Evolutionary conservation across 1,140 invertebrate species (phyloP).

Genomic region (Phortica variegata): DNA sequence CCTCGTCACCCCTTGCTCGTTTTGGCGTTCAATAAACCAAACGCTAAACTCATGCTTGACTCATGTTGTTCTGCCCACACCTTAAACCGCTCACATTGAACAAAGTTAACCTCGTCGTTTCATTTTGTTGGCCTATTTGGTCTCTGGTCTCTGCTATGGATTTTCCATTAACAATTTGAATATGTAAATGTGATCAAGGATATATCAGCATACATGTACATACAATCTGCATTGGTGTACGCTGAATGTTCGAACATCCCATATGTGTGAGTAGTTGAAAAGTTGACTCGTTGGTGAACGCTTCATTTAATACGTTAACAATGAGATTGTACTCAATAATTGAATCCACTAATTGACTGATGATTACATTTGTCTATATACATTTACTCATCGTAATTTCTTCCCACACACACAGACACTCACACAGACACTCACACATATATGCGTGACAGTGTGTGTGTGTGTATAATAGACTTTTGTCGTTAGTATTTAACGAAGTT

Average conservation of each 20-base stretch:
- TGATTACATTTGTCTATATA: constrained; percentile 45
- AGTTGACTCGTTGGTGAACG: constrained; percentile 46
- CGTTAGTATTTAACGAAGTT: too few species aligned
- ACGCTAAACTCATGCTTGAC: too few species aligned
- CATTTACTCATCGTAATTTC: neutral
- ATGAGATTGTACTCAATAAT: constrained; percentile 55
- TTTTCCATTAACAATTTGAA: constrained; percentile 55
- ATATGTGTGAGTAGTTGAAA: constrained; percentile 15
- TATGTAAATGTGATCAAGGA: constrained; percentile 39
- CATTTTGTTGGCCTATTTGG: constrained; percentile 17
- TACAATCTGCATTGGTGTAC: neutral
- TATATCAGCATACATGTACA: neutral
- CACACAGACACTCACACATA: constrained; percentile 1
- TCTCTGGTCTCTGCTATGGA: constrained; percentile 34
- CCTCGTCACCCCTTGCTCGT: neutral
- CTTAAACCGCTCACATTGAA: too few species aligned
- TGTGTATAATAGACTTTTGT: too few species aligned
- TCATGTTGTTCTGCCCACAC: too few species aligned
- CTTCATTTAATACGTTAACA: constrained; percentile 55
- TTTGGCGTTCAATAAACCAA: constrained; percentile 12
- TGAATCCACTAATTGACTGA: constrained; percentile 55
- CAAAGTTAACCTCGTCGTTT: neutral
- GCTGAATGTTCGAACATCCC: constrained; percentile 5
- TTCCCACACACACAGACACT: constrained; percentile 1
- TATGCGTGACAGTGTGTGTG: constrained; percentile 1